A percentile compares a stretch with the other conserved stretches of the same genome.
phyloP scores from a whole-genome alignment of 2,113 vertebrate genomes.

The Eira barbara region DNA sequence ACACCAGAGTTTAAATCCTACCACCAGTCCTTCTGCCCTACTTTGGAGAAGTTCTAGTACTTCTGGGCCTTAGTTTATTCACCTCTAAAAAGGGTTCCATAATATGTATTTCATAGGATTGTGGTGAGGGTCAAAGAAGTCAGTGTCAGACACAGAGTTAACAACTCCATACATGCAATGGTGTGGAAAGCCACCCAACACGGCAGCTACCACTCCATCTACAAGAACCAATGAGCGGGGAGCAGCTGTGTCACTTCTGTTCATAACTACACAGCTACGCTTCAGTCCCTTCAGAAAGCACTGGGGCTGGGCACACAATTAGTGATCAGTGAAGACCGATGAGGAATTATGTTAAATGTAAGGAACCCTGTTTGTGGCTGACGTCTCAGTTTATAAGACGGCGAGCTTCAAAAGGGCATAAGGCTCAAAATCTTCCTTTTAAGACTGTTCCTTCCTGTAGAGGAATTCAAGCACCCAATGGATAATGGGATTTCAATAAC shows the following conservation, averaged over 20 bases:
- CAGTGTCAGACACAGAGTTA: background rate
- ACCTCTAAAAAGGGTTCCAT: background rate
- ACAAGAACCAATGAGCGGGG: background rate
- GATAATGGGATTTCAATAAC: background rate
- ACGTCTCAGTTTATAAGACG: background rate
- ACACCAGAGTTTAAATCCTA: background rate
- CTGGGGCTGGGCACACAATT: background rate
- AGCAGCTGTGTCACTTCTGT: background rate
- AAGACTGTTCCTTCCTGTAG: background rate
- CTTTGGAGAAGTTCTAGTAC: background rate
- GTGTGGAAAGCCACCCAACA: background rate
- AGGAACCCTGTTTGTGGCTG: background rate
- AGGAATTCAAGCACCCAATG: background rate
- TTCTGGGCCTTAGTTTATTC: background rate
- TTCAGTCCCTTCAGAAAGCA: background rate
- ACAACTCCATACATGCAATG: background rate
- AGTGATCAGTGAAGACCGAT: background rate
- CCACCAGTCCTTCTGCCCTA: background rate
- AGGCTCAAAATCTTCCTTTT: background rate
- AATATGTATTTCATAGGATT: rapidly evolving
- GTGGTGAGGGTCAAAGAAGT: background rate
- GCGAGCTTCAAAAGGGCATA: background rate
- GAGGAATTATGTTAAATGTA: background rate
- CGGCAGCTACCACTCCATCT: background rate
- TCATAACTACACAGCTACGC: background rate